These are phyloP conservation scores for Stegodyphus mimosarum DNA, from an alignment of 1,140 invertebrate species.

Conservation along the genomic window DNA sequence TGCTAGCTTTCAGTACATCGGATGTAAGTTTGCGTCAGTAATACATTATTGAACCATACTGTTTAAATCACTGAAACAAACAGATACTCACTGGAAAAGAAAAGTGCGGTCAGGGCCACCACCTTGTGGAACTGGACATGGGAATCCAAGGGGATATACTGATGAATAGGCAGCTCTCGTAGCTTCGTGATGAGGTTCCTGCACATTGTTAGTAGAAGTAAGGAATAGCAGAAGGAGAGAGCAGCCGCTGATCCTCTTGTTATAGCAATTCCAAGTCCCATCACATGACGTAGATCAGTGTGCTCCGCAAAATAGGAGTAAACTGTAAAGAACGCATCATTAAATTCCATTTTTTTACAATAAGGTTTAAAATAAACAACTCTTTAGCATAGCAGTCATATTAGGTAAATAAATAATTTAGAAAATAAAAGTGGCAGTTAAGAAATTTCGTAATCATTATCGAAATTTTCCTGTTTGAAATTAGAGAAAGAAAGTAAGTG, in stretches of 20 bases:
- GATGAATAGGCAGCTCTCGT: conserved; percentile 96
- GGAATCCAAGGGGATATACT: conserved; percentile 97
- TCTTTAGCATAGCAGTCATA: no score
- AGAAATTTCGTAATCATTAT: no score
- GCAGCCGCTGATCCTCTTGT: conserved; percentile 96
- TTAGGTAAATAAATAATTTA: no score
- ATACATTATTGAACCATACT: no score
- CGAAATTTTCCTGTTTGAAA: no score
- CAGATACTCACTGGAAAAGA: conserved; percentile 76
- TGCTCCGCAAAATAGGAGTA: conserved; percentile 97
- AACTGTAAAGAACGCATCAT: conserved; percentile 69
- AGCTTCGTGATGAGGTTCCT: conserved; percentile 95
- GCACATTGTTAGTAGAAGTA: conserved; percentile 96
- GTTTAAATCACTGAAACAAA: not conserved
- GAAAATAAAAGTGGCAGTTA: no score
- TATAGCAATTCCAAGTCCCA: conserved; percentile 98
- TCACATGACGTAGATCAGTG: conserved; percentile 94
- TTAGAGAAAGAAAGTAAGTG: no score
- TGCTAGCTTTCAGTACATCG: no score
- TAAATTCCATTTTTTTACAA: not conserved
- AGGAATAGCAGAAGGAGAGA: conserved; percentile 94
- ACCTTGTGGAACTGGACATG: conserved; percentile 99
- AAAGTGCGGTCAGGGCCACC: conserved; percentile 93
- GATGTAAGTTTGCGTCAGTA: no score
- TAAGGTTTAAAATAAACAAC: no score